phyloP scores from a whole-genome alignment of 2,888 invertebrate species.

The Criorhina ranunculi region DNA sequence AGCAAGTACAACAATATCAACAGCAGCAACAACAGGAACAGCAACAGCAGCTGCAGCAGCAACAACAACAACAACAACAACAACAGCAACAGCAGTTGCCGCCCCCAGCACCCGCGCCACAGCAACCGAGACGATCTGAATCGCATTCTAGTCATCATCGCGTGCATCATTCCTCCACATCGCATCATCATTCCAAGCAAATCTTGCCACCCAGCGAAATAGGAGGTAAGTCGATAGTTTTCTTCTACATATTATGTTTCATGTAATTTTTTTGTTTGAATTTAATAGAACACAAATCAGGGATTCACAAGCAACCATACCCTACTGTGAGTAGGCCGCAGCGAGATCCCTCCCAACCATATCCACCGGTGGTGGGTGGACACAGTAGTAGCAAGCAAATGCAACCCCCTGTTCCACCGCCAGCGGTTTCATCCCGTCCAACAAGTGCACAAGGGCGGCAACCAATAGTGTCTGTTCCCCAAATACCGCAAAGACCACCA shows the following conservation, averaged over 20 bases:
- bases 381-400: conserved; percentile 69
- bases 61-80: conserved; percentile 58
- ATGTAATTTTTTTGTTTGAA: conserved; percentile 12
- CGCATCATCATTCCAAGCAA: conserved; percentile 82
- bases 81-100: conserved; percentile 78
- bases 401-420: conserved; percentile 73
- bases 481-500: conserved; percentile 72
- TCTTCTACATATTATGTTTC: background rate
- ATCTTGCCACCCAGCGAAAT: conserved; percentile 79
- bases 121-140: conserved; percentile 80
- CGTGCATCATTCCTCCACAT: conserved; percentile 81
- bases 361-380: conserved; percentile 70
- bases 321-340: conserved; percentile 77
- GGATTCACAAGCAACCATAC: conserved; percentile 77
- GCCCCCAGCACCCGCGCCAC: conserved; percentile 77
- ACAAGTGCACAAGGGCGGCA: conserved; percentile 62
- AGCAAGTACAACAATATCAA: conserved; percentile 71
- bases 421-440: conserved; percentile 73
- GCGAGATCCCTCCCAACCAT: conserved; percentile 78
- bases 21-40: conserved; percentile 65
- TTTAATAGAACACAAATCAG: conserved; percentile 81
- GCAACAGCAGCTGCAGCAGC: conserved; percentile 63
- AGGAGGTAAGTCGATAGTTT: conserved; percentile 47
- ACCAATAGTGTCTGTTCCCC: conserved; percentile 43
- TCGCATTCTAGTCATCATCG: conserved; percentile 82